Percentiles rank a stretch among this genome's conserved stretches.
phyloP scores from a whole-genome alignment of 64 coral and sea anemone genomes.

The Cladopsammia gracilis region DNA sequence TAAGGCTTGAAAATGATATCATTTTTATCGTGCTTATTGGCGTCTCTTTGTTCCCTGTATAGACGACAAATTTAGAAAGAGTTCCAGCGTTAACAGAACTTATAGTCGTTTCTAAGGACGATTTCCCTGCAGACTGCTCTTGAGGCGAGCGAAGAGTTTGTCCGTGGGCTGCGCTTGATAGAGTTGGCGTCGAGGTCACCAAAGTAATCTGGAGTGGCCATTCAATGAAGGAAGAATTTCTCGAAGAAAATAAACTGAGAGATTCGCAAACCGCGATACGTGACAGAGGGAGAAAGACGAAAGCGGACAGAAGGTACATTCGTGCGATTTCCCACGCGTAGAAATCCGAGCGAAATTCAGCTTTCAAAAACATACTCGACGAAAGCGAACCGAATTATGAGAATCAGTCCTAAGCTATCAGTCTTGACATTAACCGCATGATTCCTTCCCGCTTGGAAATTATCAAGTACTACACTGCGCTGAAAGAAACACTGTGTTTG shows the following conservation, averaged over 20 bases:
- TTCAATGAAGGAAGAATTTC: background rate
- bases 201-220: constrained; percentile 12
- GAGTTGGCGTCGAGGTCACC: background rate
- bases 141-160: constrained; percentile 3
- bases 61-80: constrained; percentile 39
- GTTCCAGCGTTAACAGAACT: constrained; percentile 31
- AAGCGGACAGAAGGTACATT: background rate
- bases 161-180: background rate
- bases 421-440: background rate
- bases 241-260: background rate
- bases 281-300: background rate
- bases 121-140: background rate
- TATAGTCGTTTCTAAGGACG: background rate
- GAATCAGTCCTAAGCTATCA: background rate
- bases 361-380: constrained; percentile 1
- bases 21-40: background rate
- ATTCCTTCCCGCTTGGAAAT: background rate
- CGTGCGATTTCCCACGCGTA: background rate
- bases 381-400: background rate
- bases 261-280: background rate
- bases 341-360: background rate
- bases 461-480: background rate
- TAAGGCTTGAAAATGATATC: background rate
- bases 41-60: background rate
- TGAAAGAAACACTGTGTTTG: background rate